Base-by-base conservation (phyloP, 2,888 invertebrate genomes). In the Xestobium rufovillosum region DNA sequence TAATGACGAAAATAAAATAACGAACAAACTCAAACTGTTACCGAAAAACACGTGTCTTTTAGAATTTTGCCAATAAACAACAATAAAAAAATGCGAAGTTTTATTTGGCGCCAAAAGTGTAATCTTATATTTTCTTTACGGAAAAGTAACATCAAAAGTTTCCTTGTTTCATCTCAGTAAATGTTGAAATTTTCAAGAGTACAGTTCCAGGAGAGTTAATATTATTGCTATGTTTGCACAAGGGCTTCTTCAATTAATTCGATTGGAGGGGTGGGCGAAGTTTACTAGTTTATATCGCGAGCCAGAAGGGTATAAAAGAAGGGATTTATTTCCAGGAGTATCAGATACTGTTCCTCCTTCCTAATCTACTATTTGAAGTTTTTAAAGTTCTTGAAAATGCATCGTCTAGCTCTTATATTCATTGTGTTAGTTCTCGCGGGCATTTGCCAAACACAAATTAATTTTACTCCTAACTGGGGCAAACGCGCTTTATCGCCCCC, bases 391-490 rank as follows among this genome's bases (percentile, higher is more conserved):
- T n/a, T n/a, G 17, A 42, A 31, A 43, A 50, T 50, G 50, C 40
- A 39, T 33, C 43, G 46, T 12, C n/a, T n/a, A n/a, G 37, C 47
- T 30, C 39, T 50, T 15, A 43, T 49, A 34, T 26, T 51, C 15
- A 40, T 56, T 13, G 28, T 56, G 14, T 38, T 56, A n/a, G 30
- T 58, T 17, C 36, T 52, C 12, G 38, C 48, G 12, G 52, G 52
- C 37, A 42, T 59, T 12, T 59, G 56, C 41, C 44, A 49, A 3
- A 61, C 61, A 15, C 64, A 65, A 46, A 46, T 65, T 25, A 63
- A 65, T 43, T 65, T 63, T 45, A 59, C 63, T 3, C 61, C 64
- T 8, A 61, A 63, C 42, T 64, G 63, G 64, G 64, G 64, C 12
- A 64, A 64, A 47, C 49, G 62, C 16, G 45, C 53, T 10, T 36